Evolutionary conservation across 2,888 invertebrate species (phyloP).

Genomic region (Sarcophaga variegata): DNA sequence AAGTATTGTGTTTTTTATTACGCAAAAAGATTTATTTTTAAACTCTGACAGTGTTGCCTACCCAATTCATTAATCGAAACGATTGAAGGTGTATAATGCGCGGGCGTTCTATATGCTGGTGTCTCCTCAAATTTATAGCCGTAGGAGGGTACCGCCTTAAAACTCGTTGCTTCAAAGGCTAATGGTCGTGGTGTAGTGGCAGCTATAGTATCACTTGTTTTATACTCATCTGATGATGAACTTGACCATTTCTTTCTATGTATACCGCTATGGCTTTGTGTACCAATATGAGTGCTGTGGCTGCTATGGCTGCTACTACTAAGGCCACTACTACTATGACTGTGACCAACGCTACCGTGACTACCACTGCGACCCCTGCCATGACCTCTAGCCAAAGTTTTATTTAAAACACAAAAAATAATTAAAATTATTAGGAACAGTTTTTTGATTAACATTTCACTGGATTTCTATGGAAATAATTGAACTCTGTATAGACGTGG

Average conservation of each 20-base stretch:
- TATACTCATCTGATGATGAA: background rate
- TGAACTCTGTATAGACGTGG: too few species aligned
- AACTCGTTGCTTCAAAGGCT: background rate
- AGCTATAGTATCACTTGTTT: background rate
- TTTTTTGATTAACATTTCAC: too few species aligned
- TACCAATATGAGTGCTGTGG: background rate
- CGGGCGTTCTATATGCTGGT: background rate
- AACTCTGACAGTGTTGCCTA: background rate
- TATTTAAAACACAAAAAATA: background rate
- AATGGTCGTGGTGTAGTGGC: background rate
- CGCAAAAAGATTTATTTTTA: background rate
- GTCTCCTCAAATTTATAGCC: background rate
- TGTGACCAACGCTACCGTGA: background rate
- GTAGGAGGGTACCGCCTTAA: background rate
- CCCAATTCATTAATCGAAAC: background rate
- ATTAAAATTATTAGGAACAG: background rate
- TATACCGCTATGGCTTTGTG: background rate
- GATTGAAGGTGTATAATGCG: background rate
- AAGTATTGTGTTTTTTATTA: background rate
- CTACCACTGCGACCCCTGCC: background rate
- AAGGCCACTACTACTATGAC: background rate
- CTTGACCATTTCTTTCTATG: background rate
- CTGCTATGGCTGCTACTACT: background rate
- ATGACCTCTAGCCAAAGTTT: background rate
- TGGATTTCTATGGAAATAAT: too few species aligned